A percentile compares a stretch with the other conserved stretches of the same genome.
These are phyloP conservation scores for Incurvaria masculella DNA, from an alignment of 2,888 invertebrate species.

Conservation along the genomic window DNA sequence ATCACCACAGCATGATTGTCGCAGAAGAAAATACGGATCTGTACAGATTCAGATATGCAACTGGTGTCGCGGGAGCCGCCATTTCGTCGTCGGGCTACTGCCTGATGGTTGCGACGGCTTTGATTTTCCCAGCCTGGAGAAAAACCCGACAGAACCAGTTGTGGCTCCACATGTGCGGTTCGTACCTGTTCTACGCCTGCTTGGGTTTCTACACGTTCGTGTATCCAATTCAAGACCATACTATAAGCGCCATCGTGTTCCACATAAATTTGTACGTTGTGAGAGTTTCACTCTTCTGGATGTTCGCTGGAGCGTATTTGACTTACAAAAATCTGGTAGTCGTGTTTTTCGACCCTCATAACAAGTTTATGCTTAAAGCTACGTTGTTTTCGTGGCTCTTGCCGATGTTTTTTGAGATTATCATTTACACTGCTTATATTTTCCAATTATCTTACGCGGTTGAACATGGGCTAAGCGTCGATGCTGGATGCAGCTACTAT, in stretches of 20 bases:
- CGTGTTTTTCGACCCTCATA: neutral
- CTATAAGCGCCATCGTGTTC: neutral
- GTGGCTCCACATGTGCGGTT: neutral
- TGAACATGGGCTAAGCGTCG: too few species aligned
- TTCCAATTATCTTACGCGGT: too few species aligned
- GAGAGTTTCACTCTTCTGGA: neutral
- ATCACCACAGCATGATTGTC: too few species aligned
- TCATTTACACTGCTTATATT: too few species aligned
- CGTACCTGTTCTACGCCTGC: neutral
- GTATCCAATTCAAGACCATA: neutral
- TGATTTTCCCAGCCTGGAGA: neutral
- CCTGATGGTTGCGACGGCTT: neutral
- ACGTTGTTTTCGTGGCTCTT: neutral
- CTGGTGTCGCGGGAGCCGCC: neutral
- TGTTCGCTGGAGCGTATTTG: neutral
- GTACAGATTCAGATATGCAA: neutral
- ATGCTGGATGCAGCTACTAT: too few species aligned
- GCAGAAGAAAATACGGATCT: too few species aligned
- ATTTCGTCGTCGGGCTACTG: neutral
- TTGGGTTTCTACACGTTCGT: neutral
- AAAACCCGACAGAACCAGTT: neutral
- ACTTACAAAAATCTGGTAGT: neutral
- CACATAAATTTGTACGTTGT: neutral
- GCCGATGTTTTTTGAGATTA: neutral
- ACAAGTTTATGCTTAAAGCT: neutral